Percentiles rank a stretch among this genome's conserved stretches.
Evolutionary conservation across 2,113 vertebrate genomes (phyloP).

Genomic region (Falcunculus frontatus): DNA sequence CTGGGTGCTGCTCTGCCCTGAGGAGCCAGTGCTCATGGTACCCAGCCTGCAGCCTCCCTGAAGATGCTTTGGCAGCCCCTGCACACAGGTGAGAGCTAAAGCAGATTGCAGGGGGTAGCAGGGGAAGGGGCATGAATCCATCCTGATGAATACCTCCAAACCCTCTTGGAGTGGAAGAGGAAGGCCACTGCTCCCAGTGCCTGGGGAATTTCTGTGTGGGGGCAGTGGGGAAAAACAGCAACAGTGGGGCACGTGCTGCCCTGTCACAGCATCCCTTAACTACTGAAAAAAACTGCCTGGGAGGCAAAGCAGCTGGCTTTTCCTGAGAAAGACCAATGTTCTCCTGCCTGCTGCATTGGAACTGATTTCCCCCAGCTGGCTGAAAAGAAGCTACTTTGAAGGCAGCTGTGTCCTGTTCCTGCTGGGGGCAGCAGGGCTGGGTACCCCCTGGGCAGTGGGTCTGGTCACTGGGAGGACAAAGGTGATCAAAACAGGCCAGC

Average conservation of each 20-base stretch:
- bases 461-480: neutral
- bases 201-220: neutral
- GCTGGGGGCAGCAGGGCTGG: neutral
- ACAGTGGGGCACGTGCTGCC: neutral
- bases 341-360: neutral
- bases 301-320: neutral
- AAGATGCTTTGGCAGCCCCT: neutral
- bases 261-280: neutral
- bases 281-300: neutral
- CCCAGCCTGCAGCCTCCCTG: neutral
- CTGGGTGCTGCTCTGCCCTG: neutral
- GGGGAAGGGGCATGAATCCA: neutral
- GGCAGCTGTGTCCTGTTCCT: neutral
- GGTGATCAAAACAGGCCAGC: neutral
- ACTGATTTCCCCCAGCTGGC: neutral
- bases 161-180: neutral
- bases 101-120: neutral
- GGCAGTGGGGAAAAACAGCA: neutral
- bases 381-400: neutral
- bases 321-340: neutral
- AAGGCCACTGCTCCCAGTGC: neutral
- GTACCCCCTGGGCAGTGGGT: neutral
- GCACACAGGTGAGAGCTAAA: neutral
- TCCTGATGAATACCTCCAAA: neutral
- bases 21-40: neutral